Evolutionary conservation across 2,797 vertebrate genomes (phyloP).

Genomic region (Momotus momota): DNA sequence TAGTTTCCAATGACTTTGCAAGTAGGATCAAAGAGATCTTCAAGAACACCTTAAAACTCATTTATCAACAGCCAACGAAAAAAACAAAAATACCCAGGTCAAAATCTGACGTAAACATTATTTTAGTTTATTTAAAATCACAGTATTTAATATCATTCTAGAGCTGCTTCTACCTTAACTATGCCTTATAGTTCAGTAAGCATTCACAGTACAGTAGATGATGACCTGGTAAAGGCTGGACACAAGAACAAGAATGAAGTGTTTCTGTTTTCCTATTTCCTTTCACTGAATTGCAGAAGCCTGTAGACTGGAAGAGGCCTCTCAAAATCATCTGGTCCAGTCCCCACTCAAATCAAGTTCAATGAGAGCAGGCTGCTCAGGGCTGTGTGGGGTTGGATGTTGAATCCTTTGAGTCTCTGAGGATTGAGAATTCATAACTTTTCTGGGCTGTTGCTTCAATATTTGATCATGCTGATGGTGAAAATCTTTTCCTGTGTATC

Average conservation of each 20-base stretch:
- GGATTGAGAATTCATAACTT: neutral
- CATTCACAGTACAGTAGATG: neutral
- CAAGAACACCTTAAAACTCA: neutral
- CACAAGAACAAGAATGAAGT: neutral
- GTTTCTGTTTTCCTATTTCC: neutral
- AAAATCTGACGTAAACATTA: neutral
- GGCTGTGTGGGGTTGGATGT: neutral
- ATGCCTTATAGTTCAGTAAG: neutral
- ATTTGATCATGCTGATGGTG: accelerated
- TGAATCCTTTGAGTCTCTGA: neutral
- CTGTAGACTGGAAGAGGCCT: neutral
- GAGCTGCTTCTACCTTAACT: neutral
- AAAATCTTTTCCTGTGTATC: neutral
- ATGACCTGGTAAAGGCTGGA: neutral
- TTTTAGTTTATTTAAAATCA: neutral
- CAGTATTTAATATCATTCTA: neutral
- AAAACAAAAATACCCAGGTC: neutral
- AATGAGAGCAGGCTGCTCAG: neutral
- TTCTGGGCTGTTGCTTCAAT: neutral
- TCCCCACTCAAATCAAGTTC: neutral
- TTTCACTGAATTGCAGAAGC: neutral
- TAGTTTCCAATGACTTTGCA: neutral
- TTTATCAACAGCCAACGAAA: neutral
- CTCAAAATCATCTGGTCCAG: neutral
- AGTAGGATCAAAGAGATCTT: neutral